Evolutionary conservation across 1,140 invertebrate species (phyloP).

Genomic region (Sitobion miscanthi): DNA sequence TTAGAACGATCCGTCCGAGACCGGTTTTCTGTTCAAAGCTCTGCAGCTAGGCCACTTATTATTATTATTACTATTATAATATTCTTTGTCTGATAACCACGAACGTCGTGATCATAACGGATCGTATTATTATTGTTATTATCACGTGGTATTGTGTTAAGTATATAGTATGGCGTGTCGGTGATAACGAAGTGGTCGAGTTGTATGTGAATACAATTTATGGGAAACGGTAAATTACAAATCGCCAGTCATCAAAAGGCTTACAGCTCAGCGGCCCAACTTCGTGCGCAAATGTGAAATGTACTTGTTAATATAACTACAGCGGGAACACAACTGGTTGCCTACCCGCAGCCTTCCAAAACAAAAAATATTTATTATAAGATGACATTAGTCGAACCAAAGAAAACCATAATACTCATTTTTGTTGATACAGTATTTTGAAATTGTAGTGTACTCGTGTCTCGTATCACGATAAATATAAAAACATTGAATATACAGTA

Average conservation of each 20-base stretch:
- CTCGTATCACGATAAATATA: not conserved
- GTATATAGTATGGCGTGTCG: not conserved
- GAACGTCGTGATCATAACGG: not conserved
- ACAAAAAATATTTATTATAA: not conserved
- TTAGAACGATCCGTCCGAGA: not conserved
- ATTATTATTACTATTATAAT: not conserved
- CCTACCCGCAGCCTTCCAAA: not conserved
- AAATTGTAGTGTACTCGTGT: not conserved
- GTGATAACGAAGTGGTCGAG: not conserved
- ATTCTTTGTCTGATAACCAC: not conserved
- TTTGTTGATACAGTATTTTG: not conserved
- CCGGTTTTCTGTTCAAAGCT: constrained; percentile 1
- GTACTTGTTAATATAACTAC: not conserved
- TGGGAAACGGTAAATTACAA: constrained; percentile 20
- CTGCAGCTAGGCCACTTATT: not conserved
- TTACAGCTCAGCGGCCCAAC: not conserved
- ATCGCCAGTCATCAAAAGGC: not conserved
- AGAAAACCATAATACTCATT: no score
- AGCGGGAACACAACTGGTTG: not conserved
- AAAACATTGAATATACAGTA: not conserved
- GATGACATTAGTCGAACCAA: not conserved
- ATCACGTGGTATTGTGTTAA: not conserved
- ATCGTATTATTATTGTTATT: constrained; percentile 8
- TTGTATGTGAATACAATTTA: not conserved
- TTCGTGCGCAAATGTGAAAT: not conserved